phyloP scores from a whole-genome alignment of 2,888 invertebrate genomes.

The Amphipoea oculea region DNA sequence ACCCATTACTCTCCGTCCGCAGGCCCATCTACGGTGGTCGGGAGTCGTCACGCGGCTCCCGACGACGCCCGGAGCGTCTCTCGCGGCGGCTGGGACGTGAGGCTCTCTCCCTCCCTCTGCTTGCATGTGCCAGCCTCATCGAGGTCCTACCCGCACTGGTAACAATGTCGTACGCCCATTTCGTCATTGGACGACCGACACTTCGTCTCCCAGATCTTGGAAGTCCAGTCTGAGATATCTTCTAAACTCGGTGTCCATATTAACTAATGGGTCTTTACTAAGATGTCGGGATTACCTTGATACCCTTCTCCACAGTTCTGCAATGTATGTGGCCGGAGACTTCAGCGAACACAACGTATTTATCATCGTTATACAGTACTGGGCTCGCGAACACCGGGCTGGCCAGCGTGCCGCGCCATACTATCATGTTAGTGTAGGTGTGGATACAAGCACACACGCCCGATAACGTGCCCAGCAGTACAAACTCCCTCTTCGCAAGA shows the following conservation, averaged over 20 bases:
- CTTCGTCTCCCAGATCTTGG: not conserved
- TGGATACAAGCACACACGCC: conserved; percentile 90
- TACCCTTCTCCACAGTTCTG: conserved; percentile 86
- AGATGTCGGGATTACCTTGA: conserved; percentile 79
- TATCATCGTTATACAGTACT: conserved; percentile 88
- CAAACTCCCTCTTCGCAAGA: conserved; percentile 79
- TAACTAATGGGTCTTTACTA: not conserved
- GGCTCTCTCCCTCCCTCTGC: too few species aligned
- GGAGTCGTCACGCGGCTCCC: too few species aligned
- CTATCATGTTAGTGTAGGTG: conserved; percentile 86
- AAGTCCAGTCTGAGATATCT: not conserved
- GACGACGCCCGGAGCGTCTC: too few species aligned
- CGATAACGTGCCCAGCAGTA: conserved; percentile 90
- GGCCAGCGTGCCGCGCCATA: conserved; percentile 90
- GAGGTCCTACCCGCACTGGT: not conserved
- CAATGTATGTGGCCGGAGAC: conserved; percentile 90
- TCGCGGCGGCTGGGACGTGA: too few species aligned
- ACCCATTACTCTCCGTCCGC: too few species aligned
- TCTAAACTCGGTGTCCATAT: not conserved
- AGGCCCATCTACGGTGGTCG: too few species aligned
- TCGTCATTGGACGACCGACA: not conserved
- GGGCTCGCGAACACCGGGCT: conserved; percentile 93
- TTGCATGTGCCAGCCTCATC: not conserved
- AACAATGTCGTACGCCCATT: too few species aligned
- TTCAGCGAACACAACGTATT: conserved; percentile 89